Evolutionary conservation across 2,888 invertebrate genomes (phyloP).

Genomic region (Lapara coniferarum): DNA sequence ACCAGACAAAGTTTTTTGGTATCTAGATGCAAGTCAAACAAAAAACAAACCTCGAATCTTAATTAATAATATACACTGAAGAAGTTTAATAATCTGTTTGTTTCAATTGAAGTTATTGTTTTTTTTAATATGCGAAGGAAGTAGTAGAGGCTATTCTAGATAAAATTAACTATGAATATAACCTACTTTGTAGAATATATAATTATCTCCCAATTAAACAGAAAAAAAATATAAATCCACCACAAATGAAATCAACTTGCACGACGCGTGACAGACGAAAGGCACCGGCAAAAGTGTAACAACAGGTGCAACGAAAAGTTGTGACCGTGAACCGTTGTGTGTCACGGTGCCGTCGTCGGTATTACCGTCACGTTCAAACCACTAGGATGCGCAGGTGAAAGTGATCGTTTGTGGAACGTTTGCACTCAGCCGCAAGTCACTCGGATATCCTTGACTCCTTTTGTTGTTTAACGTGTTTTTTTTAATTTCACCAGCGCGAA

Average conservation of each 20-base stretch:
- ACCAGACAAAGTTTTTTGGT: slow-evolving; percentile 9
- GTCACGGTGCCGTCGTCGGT: slow-evolving; percentile 65
- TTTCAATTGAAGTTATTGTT: background rate
- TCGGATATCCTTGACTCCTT: slow-evolving; percentile 29
- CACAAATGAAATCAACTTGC: background rate
- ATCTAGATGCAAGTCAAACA: background rate
- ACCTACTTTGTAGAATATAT: background rate
- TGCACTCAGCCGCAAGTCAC: slow-evolving; percentile 10
- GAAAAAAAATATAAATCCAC: background rate
- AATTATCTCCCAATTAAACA: background rate
- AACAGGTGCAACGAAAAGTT: slow-evolving; percentile 31
- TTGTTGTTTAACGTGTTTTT: slow-evolving; percentile 26
- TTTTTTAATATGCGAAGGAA: slow-evolving; percentile 2
- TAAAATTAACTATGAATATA: background rate
- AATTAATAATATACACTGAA: background rate
- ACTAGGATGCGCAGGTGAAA: slow-evolving; percentile 30
- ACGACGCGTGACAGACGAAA: background rate
- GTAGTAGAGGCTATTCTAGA: background rate
- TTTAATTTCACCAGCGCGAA: slow-evolving; percentile 24
- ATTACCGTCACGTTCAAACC: slow-evolving; percentile 61
- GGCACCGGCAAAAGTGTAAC: slow-evolving; percentile 25
- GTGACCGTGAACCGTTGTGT: slow-evolving; percentile 63
- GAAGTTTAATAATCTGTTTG: background rate
- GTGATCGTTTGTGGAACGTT: slow-evolving; percentile 27
- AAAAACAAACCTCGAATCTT: slow-evolving; percentile 5